Evolutionary conservation across 2,888 invertebrate species (phyloP), one percentile per base, ranked within the genome.

Genomic region (Cryptocephalus primarius): DNA sequence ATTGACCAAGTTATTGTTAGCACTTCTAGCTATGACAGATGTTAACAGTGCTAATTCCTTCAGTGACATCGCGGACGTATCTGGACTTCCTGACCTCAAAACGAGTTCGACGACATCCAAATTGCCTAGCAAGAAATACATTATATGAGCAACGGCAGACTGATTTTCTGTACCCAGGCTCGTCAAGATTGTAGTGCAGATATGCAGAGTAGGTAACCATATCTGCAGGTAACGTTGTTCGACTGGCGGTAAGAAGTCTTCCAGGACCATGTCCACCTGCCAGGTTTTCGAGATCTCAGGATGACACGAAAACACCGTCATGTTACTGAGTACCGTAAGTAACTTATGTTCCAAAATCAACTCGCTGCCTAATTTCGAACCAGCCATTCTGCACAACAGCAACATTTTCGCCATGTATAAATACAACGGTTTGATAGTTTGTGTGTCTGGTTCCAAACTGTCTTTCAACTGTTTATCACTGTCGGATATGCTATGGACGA

Each of bases 341-440:
- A 78, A 67, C 50, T 78, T 77, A 51, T 79, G 78, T 52, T 78
- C 78, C 8, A 84, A 59, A 1, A 84, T 60, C 43, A 78, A 66
- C 57, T 81, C 80, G 0, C 83, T 79, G 52, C 90, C 90, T 9
- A 75, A 60, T 51, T 80, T 74, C 0, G 78, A 52, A 40, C 55
- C 52, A 0, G 87, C 83, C 57, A 89, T 73, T 60, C 84, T 77
- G 44, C 80, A 75, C 12, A 91, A 73, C 54, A 88, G 76, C 34
- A 86, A 80, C 83, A 93, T 83, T 72, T 89, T 88, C 0, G 90
- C 85, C 67, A 90, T 88, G 70, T 89, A 93, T 11, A 91, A 79
- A 72, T 89, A 93, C 1, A 93, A 70, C 1, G 84, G 82, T 46
- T 85, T 79, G 39, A 92, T 73, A 2, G 80, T 81, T 32, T 54